phyloP scores from a whole-genome alignment of 2,113 vertebrate genomes.

The Agapornis roseicollis region DNA sequence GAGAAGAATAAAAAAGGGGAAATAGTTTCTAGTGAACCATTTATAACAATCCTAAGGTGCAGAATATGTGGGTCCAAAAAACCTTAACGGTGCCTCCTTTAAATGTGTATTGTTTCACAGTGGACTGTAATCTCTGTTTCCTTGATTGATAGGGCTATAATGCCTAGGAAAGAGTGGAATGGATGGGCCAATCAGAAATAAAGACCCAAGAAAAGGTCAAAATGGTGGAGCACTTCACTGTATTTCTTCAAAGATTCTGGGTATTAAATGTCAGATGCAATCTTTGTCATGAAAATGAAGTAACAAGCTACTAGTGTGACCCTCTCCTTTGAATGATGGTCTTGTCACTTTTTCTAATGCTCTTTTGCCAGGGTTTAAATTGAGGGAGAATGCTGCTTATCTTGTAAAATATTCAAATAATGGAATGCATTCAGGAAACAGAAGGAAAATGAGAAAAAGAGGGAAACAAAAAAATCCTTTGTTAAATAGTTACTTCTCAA shows the following conservation, averaged over 20 bases:
- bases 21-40: neutral
- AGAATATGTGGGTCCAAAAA: neutral
- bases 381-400: neutral
- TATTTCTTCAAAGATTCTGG: slow-evolving; percentile 35
- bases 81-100: neutral
- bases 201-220: slow-evolving; percentile 50
- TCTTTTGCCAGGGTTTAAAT: neutral
- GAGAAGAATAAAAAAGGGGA: neutral
- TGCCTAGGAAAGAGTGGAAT: neutral
- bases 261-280: slow-evolving; percentile 60
- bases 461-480: neutral
- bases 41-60: neutral
- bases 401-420: slow-evolving; percentile 16
- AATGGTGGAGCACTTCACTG: slow-evolving; percentile 13
- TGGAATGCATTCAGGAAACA: neutral
- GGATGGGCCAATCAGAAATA: slow-evolving; percentile 26
- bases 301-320: slow-evolving; percentile 24
- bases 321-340: slow-evolving; percentile 24
- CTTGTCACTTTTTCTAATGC: slow-evolving; percentile 37
- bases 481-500: neutral
- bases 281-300: slow-evolving; percentile 63
- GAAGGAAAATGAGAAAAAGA: neutral
- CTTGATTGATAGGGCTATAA: slow-evolving; percentile 42
- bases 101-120: slow-evolving; percentile 11
- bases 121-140: slow-evolving; percentile 18